A percentile compares a stretch with the other conserved stretches of the same genome.
Evolutionary conservation across 2,113 vertebrate genomes (phyloP).

Genomic region (Morphnarchus princeps): DNA sequence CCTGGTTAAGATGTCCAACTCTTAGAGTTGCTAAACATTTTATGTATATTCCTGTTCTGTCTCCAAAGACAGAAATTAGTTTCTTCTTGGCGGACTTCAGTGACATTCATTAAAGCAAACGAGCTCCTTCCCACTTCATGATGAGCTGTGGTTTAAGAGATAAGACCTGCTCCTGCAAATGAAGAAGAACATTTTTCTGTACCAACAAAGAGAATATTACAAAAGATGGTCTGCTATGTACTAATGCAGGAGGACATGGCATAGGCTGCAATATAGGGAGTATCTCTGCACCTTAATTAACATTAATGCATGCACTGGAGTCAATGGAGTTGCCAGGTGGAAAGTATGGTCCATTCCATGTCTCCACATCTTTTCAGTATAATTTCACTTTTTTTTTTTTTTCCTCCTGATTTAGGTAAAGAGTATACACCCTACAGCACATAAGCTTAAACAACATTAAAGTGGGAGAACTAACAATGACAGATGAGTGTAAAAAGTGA

Average conservation of each 20-base stretch:
- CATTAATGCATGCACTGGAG: neutral
- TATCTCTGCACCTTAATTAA: neutral
- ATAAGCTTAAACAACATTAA: neutral
- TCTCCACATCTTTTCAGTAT: neutral
- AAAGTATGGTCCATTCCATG: neutral
- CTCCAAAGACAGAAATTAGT: neutral
- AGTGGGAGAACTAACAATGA: neutral
- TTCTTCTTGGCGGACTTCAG: neutral
- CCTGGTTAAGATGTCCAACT: neutral
- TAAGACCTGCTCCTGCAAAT: neutral
- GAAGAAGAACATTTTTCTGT: neutral
- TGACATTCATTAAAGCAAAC: neutral
- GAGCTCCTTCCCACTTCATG: neutral
- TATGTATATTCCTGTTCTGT: neutral
- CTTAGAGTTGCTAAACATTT: neutral
- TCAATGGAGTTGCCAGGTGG: neutral
- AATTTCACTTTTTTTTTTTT: neutral
- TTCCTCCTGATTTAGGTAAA: neutral
- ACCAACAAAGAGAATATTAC: neutral
- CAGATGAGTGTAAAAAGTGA: neutral
- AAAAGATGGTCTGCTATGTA: neutral
- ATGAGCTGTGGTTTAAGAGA: neutral
- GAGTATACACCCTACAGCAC: accelerated
- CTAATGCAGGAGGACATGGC: neutral
- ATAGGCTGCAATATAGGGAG: neutral